Percentiles rank a stretch among this genome's conserved stretches.
Evolutionary conservation across 2,888 invertebrate genomes (phyloP).

Genomic region (Lithophane ornitopus): DNA sequence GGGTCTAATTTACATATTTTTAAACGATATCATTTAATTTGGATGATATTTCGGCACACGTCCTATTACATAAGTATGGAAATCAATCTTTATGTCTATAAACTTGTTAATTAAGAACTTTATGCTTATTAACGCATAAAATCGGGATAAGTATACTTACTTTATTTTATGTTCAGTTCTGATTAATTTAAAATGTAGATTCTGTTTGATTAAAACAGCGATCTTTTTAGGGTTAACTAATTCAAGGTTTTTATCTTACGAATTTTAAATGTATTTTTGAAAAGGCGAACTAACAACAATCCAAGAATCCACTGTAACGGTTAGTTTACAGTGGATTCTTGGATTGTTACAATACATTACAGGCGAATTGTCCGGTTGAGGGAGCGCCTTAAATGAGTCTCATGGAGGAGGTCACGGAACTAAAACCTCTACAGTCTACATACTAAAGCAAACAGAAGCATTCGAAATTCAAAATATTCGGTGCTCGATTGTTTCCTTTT

Average conservation of each 20-base stretch:
- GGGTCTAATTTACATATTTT: constrained; percentile 29
- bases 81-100: constrained; percentile 28
- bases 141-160: background rate
- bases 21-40: constrained; percentile 4
- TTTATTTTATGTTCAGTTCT: constrained; percentile 1
- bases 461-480: constrained; percentile 23
- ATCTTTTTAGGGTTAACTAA: background rate
- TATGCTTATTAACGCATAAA: constrained; percentile 35
- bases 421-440: background rate
- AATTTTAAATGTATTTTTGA: background rate
- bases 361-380: too few relatives aligned
- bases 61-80: constrained; percentile 8
- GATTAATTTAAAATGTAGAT: constrained; percentile 24
- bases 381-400: background rate
- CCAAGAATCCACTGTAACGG: too few relatives aligned
- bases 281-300: too few relatives aligned
- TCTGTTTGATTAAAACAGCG: constrained; percentile 14
- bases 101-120: constrained; percentile 15
- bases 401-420: background rate
- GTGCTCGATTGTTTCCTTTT: background rate
- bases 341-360: too few relatives aligned
- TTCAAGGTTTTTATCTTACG: background rate
- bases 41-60: constrained; percentile 19
- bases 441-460: background rate
- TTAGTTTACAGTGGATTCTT: too few relatives aligned